Conservation (phyloP, 2,113 vertebrate genomes). For the Lophius piscatorius region DNA sequence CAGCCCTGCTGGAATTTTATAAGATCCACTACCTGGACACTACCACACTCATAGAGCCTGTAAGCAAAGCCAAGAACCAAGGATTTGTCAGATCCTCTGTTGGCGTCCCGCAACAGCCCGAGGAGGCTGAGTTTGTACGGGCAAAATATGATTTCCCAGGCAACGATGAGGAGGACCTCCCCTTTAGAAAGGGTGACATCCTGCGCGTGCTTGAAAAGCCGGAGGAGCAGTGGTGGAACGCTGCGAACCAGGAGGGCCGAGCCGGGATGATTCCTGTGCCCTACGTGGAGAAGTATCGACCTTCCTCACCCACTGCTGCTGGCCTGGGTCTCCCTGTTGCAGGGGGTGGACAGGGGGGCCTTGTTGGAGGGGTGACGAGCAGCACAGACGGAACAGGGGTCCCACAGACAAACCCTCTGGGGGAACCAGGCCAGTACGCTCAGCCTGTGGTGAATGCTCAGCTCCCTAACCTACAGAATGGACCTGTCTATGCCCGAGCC, state of each 20-base stretch:
- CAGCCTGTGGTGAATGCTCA: slow-evolving; percentile 89
- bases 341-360: slow-evolving; percentile 30
- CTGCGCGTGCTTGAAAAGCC: slow-evolving; percentile 95
- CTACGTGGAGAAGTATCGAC: slow-evolving; percentile 96
- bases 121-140: slow-evolving; percentile 91
- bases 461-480: slow-evolving; percentile 98
- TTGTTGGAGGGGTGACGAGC: slow-evolving; percentile 59
- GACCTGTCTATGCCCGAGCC: slow-evolving; percentile 94
- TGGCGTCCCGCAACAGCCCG: slow-evolving; percentile 80
- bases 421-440: slow-evolving; percentile 95
- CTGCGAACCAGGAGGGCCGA: slow-evolving; percentile 91
- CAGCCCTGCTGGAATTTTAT: slow-evolving; percentile 96
- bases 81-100: slow-evolving; percentile 59
- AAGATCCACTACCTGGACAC: slow-evolving; percentile 99
- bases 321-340: neutral
- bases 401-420: slow-evolving; percentile 82
- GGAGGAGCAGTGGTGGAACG: slow-evolving; percentile 99
- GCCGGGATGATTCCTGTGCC: slow-evolving; percentile 97
- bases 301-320: slow-evolving; percentile 83
- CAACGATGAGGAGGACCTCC: slow-evolving; percentile 97
- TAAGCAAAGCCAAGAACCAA: slow-evolving; percentile 85
- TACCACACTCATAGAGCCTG: slow-evolving; percentile 96
- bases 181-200: slow-evolving; percentile 95
- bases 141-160: slow-evolving; percentile 98
- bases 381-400: slow-evolving; percentile 84